Conservation (phyloP, 2,113 vertebrate species). For the Ascaphus truei region DNA sequence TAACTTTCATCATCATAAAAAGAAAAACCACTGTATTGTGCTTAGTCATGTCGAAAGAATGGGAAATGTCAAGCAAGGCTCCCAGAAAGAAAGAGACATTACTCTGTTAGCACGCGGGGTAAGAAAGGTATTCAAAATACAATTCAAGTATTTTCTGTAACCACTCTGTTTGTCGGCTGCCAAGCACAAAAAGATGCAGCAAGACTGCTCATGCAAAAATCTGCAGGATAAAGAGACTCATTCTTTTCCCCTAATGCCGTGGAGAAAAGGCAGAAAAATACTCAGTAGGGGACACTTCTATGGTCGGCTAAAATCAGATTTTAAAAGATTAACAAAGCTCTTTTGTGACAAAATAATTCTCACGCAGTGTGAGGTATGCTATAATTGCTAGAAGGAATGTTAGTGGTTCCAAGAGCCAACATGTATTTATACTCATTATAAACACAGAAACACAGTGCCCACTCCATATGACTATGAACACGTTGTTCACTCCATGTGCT, state of each 20-base stretch:
- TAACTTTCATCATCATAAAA: too few species aligned
- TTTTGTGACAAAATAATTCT: constrained; percentile 4
- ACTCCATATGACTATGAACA: too few species aligned
- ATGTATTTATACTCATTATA: background rate
- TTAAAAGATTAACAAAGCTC: background rate
- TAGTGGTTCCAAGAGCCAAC: background rate
- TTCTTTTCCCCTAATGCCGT: background rate
- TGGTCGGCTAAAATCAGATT: constrained; percentile 13
- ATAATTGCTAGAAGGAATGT: constrained; percentile 14
- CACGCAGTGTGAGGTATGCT: background rate
- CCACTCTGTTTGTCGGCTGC: background rate
- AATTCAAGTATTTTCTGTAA: background rate
- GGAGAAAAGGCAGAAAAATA: constrained; percentile 2
- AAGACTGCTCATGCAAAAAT: background rate
- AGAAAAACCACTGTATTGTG: too few species aligned
- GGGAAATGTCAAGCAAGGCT: background rate
- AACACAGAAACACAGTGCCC: too few species aligned
- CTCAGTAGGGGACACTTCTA: constrained; percentile 5
- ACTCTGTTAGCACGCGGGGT: background rate
- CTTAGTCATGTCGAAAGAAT: background rate
- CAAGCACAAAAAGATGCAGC: background rate
- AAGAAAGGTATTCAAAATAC: background rate
- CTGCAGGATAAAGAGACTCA: background rate
- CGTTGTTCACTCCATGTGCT: too few species aligned
- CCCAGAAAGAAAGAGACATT: background rate